Evolutionary conservation across 2,797 vertebrate genomes (phyloP).

Genomic region (Aulostomus chinensis): DNA sequence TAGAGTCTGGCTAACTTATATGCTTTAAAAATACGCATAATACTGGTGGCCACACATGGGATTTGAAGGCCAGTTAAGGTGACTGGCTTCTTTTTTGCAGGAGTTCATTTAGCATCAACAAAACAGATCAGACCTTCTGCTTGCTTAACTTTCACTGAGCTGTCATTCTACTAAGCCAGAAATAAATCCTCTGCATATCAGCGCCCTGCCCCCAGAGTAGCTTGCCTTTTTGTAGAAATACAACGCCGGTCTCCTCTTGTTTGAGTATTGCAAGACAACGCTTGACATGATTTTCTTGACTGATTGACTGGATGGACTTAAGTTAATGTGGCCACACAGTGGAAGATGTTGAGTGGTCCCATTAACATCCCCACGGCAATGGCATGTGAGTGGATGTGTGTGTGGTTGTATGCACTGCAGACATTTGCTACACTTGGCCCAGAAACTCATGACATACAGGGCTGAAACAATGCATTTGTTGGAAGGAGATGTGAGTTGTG

Average conservation of each 20-base stretch:
- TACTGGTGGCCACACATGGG: neutral
- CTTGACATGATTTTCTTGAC: conserved; percentile 6
- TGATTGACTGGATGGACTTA: neutral
- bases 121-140: neutral
- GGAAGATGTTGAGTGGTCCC: conserved; percentile 3
- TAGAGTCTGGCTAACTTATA: neutral
- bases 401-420: too few species aligned
- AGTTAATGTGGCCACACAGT: conserved; percentile 11
- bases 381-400: too few species aligned
- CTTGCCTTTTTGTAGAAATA: neutral
- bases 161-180: neutral
- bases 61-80: neutral
- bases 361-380: conserved; percentile 1
- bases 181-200: neutral
- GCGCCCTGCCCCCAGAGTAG: neutral
- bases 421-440: neutral
- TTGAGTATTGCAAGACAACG: conserved; percentile 4
- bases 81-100: too few species aligned
- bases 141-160: neutral
- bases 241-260: neutral
- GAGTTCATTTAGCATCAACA: too few species aligned
- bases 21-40: neutral
- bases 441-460: neutral
- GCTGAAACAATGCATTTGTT: neutral
- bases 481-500: neutral